Evolutionary conservation across 2,888 invertebrate genomes (phyloP).

Genomic region (Saturnia pavonia): DNA sequence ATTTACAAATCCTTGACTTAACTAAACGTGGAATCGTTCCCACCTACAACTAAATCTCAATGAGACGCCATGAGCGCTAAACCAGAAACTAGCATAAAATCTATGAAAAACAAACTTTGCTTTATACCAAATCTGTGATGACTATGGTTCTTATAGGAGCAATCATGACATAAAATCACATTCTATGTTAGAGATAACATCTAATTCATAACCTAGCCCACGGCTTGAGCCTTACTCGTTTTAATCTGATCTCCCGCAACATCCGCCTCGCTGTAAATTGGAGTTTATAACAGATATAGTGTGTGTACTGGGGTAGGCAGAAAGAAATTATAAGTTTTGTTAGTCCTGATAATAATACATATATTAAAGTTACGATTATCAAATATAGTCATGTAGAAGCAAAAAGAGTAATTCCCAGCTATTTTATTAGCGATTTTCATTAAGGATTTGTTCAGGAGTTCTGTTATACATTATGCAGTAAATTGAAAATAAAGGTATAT

Average conservation of each 20-base stretch:
- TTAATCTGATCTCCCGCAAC: slow-evolving; percentile 10
- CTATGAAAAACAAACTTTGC: background rate
- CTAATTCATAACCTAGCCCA: slow-evolving; percentile 13
- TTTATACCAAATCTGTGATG: background rate
- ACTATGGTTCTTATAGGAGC: background rate
- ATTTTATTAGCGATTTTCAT: too few species aligned
- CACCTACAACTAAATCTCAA: background rate
- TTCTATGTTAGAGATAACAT: background rate
- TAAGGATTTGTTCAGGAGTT: too few species aligned
- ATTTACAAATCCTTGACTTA: too few species aligned
- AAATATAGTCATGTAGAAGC: too few species aligned
- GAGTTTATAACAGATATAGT: too few species aligned
- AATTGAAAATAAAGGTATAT: too few species aligned
- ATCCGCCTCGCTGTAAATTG: slow-evolving; percentile 12
- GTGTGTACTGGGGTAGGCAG: background rate
- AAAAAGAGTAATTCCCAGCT: too few species aligned
- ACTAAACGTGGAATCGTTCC: background rate
- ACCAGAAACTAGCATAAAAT: background rate
- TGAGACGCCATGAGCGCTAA: background rate
- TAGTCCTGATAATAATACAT: too few species aligned
- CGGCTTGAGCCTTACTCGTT: background rate
- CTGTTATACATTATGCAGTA: too few species aligned
- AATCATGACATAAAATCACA: slow-evolving; percentile 1
- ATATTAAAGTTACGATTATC: too few species aligned
- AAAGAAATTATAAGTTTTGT: background rate